Percentiles rank a stretch among this genome's conserved stretches.
Conservation (phyloP, 2,888 invertebrate species). For the Crepidodera aurea region DNA sequence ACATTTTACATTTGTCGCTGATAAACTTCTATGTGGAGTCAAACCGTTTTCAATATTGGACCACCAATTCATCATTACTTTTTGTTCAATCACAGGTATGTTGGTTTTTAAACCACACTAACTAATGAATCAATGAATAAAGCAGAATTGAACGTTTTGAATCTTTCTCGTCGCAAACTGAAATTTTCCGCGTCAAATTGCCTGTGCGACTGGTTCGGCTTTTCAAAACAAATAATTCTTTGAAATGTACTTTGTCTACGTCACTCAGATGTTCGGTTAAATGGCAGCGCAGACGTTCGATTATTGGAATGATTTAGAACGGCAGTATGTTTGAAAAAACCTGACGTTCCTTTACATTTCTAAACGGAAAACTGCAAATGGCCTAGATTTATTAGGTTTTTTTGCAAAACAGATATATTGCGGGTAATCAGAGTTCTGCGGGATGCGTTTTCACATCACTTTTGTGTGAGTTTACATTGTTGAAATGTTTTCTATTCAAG, state of each 20-base stretch:
- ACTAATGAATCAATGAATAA: neutral
- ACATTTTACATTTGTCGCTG: no score
- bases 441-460: neutral
- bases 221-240: constrained; percentile 28
- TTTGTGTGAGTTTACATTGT: no score
- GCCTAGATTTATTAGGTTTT: constrained; percentile 11
- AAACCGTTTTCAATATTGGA: no score
- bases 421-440: neutral
- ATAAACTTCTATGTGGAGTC: no score
- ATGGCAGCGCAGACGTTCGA: constrained; percentile 27
- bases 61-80: no score
- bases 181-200: constrained; percentile 7
- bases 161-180: neutral
- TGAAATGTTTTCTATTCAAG: no score
- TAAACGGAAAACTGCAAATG: constrained; percentile 2
- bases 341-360: constrained; percentile 13
- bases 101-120: no score
- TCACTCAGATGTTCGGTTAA: constrained; percentile 26
- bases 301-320: constrained; percentile 28
- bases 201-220: neutral
- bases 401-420: constrained; percentile 6
- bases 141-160: neutral
- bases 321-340: constrained; percentile 21
- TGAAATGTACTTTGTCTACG: constrained; percentile 28
- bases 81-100: no score